Base-by-base conservation (phyloP, 2,113 vertebrate genomes). In the Scartelaos histophorus region DNA sequence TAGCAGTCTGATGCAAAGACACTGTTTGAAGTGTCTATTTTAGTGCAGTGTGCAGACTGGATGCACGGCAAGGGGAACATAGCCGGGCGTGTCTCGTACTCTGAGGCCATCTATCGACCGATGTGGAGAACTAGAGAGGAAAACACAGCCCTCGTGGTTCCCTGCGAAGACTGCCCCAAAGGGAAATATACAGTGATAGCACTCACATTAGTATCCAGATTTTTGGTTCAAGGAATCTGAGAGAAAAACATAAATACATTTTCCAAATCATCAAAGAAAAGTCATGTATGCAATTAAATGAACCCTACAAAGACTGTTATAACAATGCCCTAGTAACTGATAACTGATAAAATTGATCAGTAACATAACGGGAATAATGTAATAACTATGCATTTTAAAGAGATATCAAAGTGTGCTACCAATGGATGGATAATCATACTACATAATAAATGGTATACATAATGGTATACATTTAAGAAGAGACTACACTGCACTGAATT, bases 51-150 rank as follows among this genome's bases (percentile, higher is more conserved):
- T 17, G 13, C 25, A 29, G 25, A 25, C 57, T 61, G 1, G 15
- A 5, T n/a, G 61, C 16, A 12, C 19, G 17, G 34, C 5, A 10
- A 64, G 61, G 17, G 61, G 3, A 38, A 38, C 19, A 13, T 19
- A 64, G 49, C 11, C 24, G 9, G 5, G 29, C 3, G 78, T 80
- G 58, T 69, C 24, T 67, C 64, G 76, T 70, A 7, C 85, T 88
- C 80, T 88, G 76, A 60, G 76, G 82, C 89, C 85, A 83, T 81
- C 89, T 89, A 83, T 71, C 86, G 87, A 71, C 64, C 16, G 16
- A 66, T 47, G 5, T 74, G 69, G 19, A 49, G 72, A 85, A 75
- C 57, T 85, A 78, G 17, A 61, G 51, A 34, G 17, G 17, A 64
- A 64, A 64, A 34, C 25, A 61, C 15, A 34, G 34, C 0, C n/a